Conservation (phyloP, 2,888 invertebrate species). For the Leuctra nigra region DNA sequence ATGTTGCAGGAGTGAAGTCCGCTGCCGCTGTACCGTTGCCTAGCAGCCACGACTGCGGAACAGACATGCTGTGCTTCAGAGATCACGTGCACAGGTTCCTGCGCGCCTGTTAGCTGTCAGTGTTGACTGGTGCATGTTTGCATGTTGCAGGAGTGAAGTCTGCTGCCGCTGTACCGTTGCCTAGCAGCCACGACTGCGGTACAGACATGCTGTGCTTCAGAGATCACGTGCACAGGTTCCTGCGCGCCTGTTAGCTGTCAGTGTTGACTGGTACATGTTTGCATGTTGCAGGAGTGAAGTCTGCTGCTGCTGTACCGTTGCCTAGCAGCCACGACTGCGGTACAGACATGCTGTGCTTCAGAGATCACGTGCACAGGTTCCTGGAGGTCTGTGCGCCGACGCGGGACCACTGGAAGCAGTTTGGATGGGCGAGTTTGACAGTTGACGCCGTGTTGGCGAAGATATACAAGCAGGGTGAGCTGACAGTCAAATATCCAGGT, state of each 20-base stretch:
- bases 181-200: slow-evolving; percentile 25
- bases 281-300: slow-evolving; percentile 21
- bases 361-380: slow-evolving; percentile 29
- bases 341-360: slow-evolving; percentile 27
- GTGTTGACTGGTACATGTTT: not conserved
- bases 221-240: slow-evolving; percentile 28
- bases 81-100: slow-evolving; percentile 29
- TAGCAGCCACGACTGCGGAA: slow-evolving; percentile 25
- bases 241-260: too few species aligned
- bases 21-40: slow-evolving; percentile 25
- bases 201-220: slow-evolving; percentile 28
- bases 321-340: slow-evolving; percentile 27
- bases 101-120: too few species aligned
- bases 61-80: slow-evolving; percentile 27
- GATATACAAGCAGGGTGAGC: slow-evolving; percentile 28
- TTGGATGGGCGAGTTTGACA: slow-evolving; percentile 29
- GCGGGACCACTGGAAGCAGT: slow-evolving; percentile 28
- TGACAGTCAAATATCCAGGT: too few species aligned
- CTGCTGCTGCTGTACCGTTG: slow-evolving; percentile 27
- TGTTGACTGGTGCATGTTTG: not conserved
- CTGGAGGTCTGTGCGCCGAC: slow-evolving; percentile 30
- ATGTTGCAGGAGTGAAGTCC: slow-evolving; percentile 20
- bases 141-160: slow-evolving; percentile 21
- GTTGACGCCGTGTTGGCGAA: slow-evolving; percentile 28
- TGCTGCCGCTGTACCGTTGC: slow-evolving; percentile 25